Base-by-base conservation (phyloP, 2,888 invertebrate genomes). In the Protophormia terraenovae region DNA sequence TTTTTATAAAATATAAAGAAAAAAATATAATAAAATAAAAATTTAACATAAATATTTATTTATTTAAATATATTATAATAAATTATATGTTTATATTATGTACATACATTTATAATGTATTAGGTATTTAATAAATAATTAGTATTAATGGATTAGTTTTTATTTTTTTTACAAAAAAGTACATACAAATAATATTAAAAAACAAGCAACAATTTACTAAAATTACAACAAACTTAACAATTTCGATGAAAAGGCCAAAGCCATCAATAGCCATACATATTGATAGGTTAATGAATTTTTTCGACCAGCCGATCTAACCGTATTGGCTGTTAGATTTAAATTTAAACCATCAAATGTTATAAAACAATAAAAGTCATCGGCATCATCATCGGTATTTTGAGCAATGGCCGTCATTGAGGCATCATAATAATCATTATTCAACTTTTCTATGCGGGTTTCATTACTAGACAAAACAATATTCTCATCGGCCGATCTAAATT, bases 331-430 rank as follows among this genome's bases (percentile, higher is more conserved):
- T n/a, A 85, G 69, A 71, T 85, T 85, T 10, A 85, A 55, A 47
- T 69, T 58, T 19, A 85, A 22, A 27, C 85, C 78, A 16, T 85
- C 82, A 71, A 85, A 85, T 29, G 85, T 78, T 27, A 85, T 53
- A 53, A 75, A 85, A 75, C 85, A 85, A 2, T 47, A 69, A 66
- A 85, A 85, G 6, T 27, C 62, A 60, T 82, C 85, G 0, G n/a
- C 27, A 27, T 82, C 67, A 12, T 82, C 77, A 47, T 85, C 85
- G 1, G 64, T 5, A 64, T 78, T 82, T 50, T 75, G 75, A 0
- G 82, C 85, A 3, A 85, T 78, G 3, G 75, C 85, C 8, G 82
- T 85, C 66, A 75, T 69, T 8, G 77, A 69, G 0, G 82, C 82
- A 60, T 85, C 71, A 35, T 58, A 85, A 32, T 85, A 82, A 8